phyloP scores from a whole-genome alignment of 2,113 vertebrate species.

The Eubucco bourcierii region DNA sequence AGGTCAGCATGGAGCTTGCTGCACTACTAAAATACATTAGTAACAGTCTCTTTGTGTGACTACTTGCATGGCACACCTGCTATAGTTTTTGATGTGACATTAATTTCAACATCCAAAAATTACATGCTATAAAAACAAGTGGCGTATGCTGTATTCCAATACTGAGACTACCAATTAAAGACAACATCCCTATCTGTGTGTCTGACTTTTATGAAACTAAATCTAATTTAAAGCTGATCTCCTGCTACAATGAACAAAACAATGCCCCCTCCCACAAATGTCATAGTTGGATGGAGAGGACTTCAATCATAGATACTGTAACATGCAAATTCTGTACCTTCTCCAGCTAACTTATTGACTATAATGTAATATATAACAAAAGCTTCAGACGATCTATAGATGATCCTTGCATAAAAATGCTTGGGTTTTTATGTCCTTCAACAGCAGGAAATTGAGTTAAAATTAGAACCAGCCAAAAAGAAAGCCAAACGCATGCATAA shows the following conservation, averaged over 20 bases:
- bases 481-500: neutral
- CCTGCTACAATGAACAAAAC: conserved; percentile 18
- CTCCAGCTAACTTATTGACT: conserved; percentile 10
- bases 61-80: neutral
- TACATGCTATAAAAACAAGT: neutral
- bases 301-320: neutral
- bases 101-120: conserved; percentile 24
- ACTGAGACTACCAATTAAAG: conserved; percentile 7
- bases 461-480: neutral
- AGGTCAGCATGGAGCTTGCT: neutral
- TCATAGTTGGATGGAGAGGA: neutral
- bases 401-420: conserved; percentile 6
- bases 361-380: neutral
- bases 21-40: neutral
- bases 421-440: neutral
- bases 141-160: conserved; percentile 12
- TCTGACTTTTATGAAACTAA: conserved; percentile 37
- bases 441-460: neutral
- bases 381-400: conserved; percentile 1
- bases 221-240: conserved; percentile 35
- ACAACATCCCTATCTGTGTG: neutral
- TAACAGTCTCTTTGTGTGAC: neutral
- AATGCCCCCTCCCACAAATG: neutral
- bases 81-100: neutral
- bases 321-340: conserved; percentile 31